Percentiles rank a stretch among this genome's conserved stretches.
Evolutionary conservation across 2,113 vertebrate species (phyloP).

Genomic region (Dunckerocampus dactyliophorus): DNA sequence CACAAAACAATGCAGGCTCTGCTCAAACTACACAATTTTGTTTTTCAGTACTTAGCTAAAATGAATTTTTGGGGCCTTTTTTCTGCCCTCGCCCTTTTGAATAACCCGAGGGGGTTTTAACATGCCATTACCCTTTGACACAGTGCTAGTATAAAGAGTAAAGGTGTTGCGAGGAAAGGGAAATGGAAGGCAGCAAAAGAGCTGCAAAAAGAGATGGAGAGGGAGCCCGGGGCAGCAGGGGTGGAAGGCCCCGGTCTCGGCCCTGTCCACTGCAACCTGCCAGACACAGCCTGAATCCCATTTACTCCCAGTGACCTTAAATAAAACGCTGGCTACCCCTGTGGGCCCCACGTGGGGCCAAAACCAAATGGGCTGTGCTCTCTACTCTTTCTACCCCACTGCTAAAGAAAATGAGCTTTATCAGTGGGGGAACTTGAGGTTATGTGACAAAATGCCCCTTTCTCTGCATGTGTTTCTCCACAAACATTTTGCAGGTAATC

Average conservation of each 20-base stretch:
- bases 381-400: slow-evolving; percentile 70
- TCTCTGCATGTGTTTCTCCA: slow-evolving; percentile 61
- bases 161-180: slow-evolving; percentile 59
- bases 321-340: slow-evolving; percentile 74
- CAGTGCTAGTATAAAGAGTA: slow-evolving; percentile 49
- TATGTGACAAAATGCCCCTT: slow-evolving; percentile 68
- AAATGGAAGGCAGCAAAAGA: slow-evolving; percentile 64
- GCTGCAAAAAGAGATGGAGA: slow-evolving; percentile 61
- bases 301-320: slow-evolving; percentile 78
- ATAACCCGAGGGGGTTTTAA: slow-evolving; percentile 70
- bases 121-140: slow-evolving; percentile 74
- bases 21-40: slow-evolving; percentile 35
- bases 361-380: slow-evolving; percentile 71
- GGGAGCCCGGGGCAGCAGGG: slow-evolving; percentile 59
- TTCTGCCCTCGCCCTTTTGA: slow-evolving; percentile 53
- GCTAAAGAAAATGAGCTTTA: slow-evolving; percentile 76
- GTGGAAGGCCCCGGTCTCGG: slow-evolving; percentile 63
- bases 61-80: slow-evolving; percentile 55
- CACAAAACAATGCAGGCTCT: slow-evolving; percentile 34
- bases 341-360: slow-evolving; percentile 68
- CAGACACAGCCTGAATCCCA: slow-evolving; percentile 71
- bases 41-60: slow-evolving; percentile 60
- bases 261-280: slow-evolving; percentile 69
- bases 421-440: slow-evolving; percentile 69
- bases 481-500: slow-evolving; percentile 63